Evolutionary conservation across 2,888 invertebrate species (phyloP), one percentile per base, ranked within the genome.

Genomic region (Pomacea canaliculata): DNA sequence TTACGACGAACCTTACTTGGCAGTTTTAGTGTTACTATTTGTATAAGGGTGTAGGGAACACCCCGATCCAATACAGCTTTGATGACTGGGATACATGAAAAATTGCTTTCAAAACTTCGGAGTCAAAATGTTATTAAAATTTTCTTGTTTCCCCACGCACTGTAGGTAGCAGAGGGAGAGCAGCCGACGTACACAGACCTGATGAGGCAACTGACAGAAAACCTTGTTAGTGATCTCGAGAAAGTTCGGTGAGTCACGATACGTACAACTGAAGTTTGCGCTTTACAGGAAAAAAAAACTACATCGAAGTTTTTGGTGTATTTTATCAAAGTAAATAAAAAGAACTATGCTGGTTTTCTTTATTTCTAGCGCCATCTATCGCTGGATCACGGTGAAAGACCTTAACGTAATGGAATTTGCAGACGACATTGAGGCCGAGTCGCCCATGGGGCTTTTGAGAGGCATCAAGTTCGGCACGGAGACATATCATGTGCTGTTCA

Each of bases 351-450:
- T 56, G 51, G 8, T 56, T 56, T 63, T 37, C 65, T 71, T 18
- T 68, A 66, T 80, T 27, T 49, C 10, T 83, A 90, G 91, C 73
- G 90, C 91, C 19, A 88, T 91, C 48, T 91, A 90, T 81, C 86
- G 90, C 5, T 91, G 91, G 91, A 89, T 91, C 67, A 91, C 91
- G 5, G 90, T 91, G 16, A 91, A 91, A 78, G 91, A 91, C 78
- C 80, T 91, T 80, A 91, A 91, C 78, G 88, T 88, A 46, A 87
- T 91, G 86, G 89, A 90, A 73, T 90, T 91, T 82, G 92, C 96
- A 71, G 92, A 96, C 75, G 83, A 83, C 76, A 92, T 96, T 71
- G 83, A 85, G 37, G 82, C 84, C 19, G 90, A 91, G 84, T 90
- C 91, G 1, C 91, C 91, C 7, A 82, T 91, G 81, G 91, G 91